Percentiles rank a stretch among this genome's conserved stretches.
Evolutionary conservation across 2,113 vertebrate species (phyloP).

Genomic region (Plectropomus leopardus): DNA sequence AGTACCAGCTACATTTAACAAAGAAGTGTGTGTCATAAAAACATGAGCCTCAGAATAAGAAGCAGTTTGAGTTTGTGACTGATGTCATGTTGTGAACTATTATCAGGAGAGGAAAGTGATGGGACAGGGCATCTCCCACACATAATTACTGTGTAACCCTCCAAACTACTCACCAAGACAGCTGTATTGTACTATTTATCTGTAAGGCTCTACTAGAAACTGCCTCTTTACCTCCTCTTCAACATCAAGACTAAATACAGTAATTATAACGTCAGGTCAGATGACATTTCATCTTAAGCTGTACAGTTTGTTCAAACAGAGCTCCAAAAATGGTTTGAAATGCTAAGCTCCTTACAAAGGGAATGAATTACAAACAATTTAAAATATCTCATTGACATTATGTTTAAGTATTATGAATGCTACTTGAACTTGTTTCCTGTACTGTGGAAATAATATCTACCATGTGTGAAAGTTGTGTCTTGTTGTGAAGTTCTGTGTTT

Average conservation of each 20-base stretch:
- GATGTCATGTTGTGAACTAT: no score
- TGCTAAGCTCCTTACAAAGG: neutral
- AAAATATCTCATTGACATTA: no score
- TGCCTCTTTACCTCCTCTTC: slow-evolving; percentile 19
- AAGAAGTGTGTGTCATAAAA: neutral
- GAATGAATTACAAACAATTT: no score
- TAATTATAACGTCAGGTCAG: slow-evolving; percentile 26
- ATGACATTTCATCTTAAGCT: neutral
- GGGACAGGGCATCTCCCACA: neutral
- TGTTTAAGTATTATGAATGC: neutral
- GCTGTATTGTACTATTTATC: neutral
- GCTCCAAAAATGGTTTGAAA: neutral
- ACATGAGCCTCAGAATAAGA: neutral
- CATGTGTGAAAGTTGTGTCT: no score
- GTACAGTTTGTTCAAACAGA: slow-evolving; percentile 2
- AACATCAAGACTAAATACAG: neutral
- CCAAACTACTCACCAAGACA: slow-evolving; percentile 10
- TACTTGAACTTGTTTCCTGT: neutral
- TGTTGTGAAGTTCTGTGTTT: neutral
- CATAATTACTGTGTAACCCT: slow-evolving; percentile 8
- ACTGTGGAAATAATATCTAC: neutral
- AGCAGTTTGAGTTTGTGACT: no score
- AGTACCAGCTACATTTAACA: slow-evolving; percentile 88
- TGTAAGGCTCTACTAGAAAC: neutral
- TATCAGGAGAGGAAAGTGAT: slow-evolving; percentile 2